Percentiles rank a stretch among this genome's conserved stretches.
phyloP scores from a whole-genome alignment of 2,888 invertebrate species.

The Ophonus ardosiacus region DNA sequence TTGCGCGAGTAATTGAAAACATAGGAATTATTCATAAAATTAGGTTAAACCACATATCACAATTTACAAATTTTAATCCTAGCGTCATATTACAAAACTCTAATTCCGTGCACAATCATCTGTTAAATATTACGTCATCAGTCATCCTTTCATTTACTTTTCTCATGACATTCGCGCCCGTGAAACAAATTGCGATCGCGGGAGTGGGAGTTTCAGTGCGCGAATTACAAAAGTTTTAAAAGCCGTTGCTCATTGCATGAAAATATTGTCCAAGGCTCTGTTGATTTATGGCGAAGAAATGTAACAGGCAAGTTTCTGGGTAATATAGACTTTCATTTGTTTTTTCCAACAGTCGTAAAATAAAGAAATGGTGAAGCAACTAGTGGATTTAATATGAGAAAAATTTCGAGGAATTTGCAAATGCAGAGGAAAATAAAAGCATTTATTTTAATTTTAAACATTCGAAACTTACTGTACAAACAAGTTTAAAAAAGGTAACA shows the following conservation, averaged over 20 bases:
- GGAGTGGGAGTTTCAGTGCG: background rate
- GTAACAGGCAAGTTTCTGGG: background rate
- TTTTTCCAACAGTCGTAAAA: background rate
- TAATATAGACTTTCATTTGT: background rate
- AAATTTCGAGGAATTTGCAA: too few relatives aligned
- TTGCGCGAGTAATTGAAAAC: constrained; percentile 2
- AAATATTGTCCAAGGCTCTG: constrained; percentile 10
- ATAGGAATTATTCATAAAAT: constrained; percentile 12
- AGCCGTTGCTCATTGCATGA: constrained; percentile 34
- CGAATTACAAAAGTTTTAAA: constrained; percentile 35
- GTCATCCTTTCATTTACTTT: constrained; percentile 12
- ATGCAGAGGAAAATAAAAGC: too few relatives aligned
- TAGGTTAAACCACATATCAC: constrained; percentile 35
- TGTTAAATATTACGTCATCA: constrained; percentile 7
- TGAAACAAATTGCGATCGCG: constrained; percentile 38
- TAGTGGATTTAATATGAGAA: background rate
- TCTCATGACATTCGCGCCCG: constrained; percentile 7
- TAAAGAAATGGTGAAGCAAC: constrained; percentile 7
- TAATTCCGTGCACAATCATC: constrained; percentile 39
- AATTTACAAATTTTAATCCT: constrained; percentile 39
- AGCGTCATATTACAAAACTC: constrained; percentile 18
- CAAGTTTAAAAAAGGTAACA: too few relatives aligned
- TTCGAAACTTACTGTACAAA: too few relatives aligned
- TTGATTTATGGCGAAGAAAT: constrained; percentile 27
- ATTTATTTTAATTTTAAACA: too few relatives aligned